Evolutionary conservation across 2,113 vertebrate genomes (phyloP), one percentile per base, ranked within the genome.

Genomic region (Muscicapa adusta): DNA sequence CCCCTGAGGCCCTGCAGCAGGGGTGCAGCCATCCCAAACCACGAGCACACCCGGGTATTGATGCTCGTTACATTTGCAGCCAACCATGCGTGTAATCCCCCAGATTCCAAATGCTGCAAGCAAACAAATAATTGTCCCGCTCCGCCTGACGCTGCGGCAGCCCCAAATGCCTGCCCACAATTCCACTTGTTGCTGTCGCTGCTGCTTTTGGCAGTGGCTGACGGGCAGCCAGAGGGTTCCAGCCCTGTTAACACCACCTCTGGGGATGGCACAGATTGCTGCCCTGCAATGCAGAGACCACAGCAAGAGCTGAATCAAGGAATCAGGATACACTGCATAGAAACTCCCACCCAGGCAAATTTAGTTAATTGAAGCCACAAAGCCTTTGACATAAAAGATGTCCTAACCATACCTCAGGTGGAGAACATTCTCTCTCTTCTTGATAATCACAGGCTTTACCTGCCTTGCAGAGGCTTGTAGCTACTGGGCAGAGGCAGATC

Each of bases 241-340:
- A 82, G 78, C 45, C 74, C 36, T 0, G 0, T 31, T 56, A 81
- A 24, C 23, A 10, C 24, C 67, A n/a, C 29, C 15, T 2, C 73
- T 25, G 25, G 33, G 34, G 34, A 43, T 1, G 3, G 45, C 42
- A 50, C 8, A 0, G 36, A 34, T 9, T 19, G 34, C n/a, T 5
- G 1, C 34, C 1, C 1, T n/a, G 62, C 4, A 2, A 38, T 10
- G 23, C 1, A 2, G 45, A 67, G 10, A n/a, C 31, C 70, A n/a
- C 45, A 61, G 57, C 20, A 48, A 66, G 66, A 75, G 43, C 54
- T 51, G 22, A 57, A 72, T 34, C 34, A 54, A 82, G 63, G 54
- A 86, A 74, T 89, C 18, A 15, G 53, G 43, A 75, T 33, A 65
- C 9, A 8, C 5, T 10, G 17, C 3, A 1, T 15, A 71, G 67